These are phyloP conservation scores for Wasmannia auropunctata DNA, from an alignment of 1,140 invertebrate genomes.

Conservation along the genomic window DNA sequence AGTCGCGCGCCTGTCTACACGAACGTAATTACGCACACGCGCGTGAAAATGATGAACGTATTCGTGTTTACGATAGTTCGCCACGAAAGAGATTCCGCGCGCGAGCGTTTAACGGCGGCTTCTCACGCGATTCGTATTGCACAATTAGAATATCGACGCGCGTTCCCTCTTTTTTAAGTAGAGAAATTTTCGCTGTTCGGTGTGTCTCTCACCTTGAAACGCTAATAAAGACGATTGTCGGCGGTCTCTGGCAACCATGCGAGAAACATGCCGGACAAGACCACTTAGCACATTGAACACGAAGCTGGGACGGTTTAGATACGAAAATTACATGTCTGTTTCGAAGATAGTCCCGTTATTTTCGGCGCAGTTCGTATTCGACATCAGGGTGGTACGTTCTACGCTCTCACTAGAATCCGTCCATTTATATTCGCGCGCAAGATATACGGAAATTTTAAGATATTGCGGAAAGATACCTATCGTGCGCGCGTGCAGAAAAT, in stretches of 20 bases:
- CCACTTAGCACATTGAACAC: slow-evolving; percentile 57
- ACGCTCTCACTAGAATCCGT: neutral
- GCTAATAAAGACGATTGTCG: slow-evolving; percentile 57
- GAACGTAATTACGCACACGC: slow-evolving; percentile 67
- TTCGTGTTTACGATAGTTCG: slow-evolving; percentile 46
- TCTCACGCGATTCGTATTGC: slow-evolving; percentile 54
- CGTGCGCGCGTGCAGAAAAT: slow-evolving; percentile 18
- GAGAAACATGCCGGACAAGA: slow-evolving; percentile 58
- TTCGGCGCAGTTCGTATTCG: slow-evolving; percentile 10
- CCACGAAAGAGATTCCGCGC: slow-evolving; percentile 47
- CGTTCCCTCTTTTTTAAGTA: slow-evolving; percentile 14
- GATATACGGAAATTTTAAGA: slow-evolving; percentile 4
- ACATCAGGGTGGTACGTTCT: neutral
- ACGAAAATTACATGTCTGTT: slow-evolving; percentile 54
- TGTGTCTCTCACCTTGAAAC: slow-evolving; percentile 41
- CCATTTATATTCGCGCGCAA: neutral
- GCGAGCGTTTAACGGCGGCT: slow-evolving; percentile 39
- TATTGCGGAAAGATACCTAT: neutral
- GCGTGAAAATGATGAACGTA: slow-evolving; percentile 70
- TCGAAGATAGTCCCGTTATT: slow-evolving; percentile 40
- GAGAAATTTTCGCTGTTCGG: slow-evolving; percentile 19
- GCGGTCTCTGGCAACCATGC: slow-evolving; percentile 22
- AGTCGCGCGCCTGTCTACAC: slow-evolving; percentile 23
- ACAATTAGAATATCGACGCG: slow-evolving; percentile 58
- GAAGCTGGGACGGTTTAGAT: slow-evolving; percentile 44